These are phyloP conservation scores for Orthosia incerta DNA, from an alignment of 2,888 invertebrate species.

Conservation along the genomic window DNA sequence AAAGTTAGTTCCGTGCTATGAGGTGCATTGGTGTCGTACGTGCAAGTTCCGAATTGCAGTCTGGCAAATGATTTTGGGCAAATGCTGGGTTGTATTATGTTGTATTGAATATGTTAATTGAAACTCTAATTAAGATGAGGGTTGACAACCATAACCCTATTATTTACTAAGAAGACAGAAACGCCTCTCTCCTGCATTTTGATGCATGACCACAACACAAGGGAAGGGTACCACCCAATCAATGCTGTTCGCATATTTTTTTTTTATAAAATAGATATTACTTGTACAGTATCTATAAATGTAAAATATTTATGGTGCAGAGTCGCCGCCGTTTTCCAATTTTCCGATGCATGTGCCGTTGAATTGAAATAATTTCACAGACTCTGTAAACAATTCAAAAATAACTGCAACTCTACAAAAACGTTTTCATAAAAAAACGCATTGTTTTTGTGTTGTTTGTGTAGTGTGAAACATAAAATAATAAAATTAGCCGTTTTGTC, in stretches of 20 bases:
- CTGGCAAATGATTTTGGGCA: background rate
- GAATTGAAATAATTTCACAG: slow-evolving; percentile 35
- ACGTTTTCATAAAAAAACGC: background rate
- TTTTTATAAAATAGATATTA: background rate
- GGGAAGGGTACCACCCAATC: background rate
- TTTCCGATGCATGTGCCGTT: slow-evolving; percentile 45
- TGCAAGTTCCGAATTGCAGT: background rate
- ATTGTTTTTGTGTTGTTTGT: no score
- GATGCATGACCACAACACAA: background rate
- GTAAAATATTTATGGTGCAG: slow-evolving; percentile 9
- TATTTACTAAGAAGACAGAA: background rate
- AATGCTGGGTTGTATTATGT: no score
- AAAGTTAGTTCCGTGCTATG: background rate
- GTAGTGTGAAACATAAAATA: background rate
- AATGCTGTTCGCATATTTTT: background rate
- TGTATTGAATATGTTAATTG: no score
- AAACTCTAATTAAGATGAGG: background rate
- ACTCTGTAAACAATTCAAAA: slow-evolving; percentile 22
- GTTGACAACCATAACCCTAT: background rate
- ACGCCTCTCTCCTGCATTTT: background rate
- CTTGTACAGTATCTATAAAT: background rate
- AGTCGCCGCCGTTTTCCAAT: slow-evolving; percentile 26
- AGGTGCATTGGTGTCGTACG: no score
- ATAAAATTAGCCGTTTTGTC: background rate
- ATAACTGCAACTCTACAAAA: slow-evolving; percentile 6